phyloP scores from a whole-genome alignment of 1,140 invertebrate species.

The Diachasma alloeum region DNA sequence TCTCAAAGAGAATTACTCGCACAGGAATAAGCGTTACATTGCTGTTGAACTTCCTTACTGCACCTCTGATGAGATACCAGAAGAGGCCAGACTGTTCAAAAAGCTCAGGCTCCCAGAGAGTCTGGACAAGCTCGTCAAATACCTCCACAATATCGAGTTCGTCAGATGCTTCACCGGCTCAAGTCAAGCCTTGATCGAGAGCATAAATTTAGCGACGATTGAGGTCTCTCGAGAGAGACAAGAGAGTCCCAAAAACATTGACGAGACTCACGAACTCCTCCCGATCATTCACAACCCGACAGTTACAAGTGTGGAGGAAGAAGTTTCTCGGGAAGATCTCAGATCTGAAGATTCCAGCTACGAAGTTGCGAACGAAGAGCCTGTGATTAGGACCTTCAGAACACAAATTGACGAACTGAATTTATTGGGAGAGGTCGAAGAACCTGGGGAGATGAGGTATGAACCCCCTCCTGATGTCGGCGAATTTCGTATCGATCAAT shows the following conservation, averaged over 20 bases:
- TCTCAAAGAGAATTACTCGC: constrained; percentile 50
- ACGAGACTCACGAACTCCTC: constrained; percentile 44
- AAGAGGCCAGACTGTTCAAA: constrained; percentile 52
- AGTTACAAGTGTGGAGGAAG: neutral
- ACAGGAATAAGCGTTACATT: constrained; percentile 51
- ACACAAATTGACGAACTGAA: constrained; percentile 50
- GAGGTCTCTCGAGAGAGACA: constrained; percentile 36
- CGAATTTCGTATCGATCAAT: constrained; percentile 45
- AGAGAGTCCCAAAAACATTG: constrained; percentile 30
- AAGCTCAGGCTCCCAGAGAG: constrained; percentile 52
- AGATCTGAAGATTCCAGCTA: neutral
- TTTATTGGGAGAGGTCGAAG: constrained; percentile 43
- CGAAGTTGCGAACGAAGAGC: neutral
- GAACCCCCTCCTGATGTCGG: constrained; percentile 1
- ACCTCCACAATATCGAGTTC: constrained; percentile 47
- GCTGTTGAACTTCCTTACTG: constrained; percentile 58
- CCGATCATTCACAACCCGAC: neutral
- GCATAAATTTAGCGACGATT: constrained; percentile 45
- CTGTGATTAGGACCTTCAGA: constrained; percentile 21
- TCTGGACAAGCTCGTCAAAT: constrained; percentile 51
- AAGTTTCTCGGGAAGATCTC: neutral
- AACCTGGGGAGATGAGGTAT: constrained; percentile 19
- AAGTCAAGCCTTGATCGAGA: constrained; percentile 47
- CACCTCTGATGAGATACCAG: constrained; percentile 49
- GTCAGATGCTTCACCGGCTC: constrained; percentile 41